These are phyloP conservation scores for Psittacus erithacus DNA, from an alignment of 2,113 vertebrate species.

Conservation along the genomic window DNA sequence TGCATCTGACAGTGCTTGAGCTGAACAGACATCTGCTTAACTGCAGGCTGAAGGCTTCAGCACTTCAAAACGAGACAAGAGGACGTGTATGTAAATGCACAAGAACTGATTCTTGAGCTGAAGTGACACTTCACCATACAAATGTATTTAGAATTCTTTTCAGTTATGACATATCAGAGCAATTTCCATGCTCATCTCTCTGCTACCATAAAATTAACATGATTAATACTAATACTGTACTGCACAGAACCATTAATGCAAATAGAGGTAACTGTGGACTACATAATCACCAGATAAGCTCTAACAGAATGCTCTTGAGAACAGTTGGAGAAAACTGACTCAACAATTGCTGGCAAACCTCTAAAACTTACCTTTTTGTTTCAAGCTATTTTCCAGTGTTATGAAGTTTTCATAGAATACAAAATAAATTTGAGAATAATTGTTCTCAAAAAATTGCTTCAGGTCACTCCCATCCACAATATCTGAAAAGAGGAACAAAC, in stretches of 20 bases:
- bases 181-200: neutral
- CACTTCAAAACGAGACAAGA: neutral
- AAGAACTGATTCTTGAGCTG: neutral
- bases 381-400: slow-evolving; percentile 99
- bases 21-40: neutral
- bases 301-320: neutral
- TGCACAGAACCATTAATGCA: neutral
- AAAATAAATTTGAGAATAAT: slow-evolving; percentile 99
- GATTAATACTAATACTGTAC: neutral
- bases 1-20: neutral
- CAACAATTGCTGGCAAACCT: neutral
- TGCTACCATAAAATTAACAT: neutral
- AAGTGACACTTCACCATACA: neutral
- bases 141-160: no score
- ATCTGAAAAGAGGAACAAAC: slow-evolving; percentile 77
- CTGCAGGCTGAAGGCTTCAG: neutral
- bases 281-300: neutral
- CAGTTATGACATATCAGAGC: neutral
- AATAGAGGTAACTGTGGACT: neutral
- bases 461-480: slow-evolving; percentile 91
- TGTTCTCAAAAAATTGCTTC: slow-evolving; percentile 95
- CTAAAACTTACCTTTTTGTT: slow-evolving; percentile 91
- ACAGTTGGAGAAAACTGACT: neutral
- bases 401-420: slow-evolving; percentile 99
- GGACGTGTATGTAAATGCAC: accelerated